Evolutionary conservation across 2,113 vertebrate genomes (phyloP), one percentile per base, ranked within the genome.

Genomic region (Orycteropus afer): DNA sequence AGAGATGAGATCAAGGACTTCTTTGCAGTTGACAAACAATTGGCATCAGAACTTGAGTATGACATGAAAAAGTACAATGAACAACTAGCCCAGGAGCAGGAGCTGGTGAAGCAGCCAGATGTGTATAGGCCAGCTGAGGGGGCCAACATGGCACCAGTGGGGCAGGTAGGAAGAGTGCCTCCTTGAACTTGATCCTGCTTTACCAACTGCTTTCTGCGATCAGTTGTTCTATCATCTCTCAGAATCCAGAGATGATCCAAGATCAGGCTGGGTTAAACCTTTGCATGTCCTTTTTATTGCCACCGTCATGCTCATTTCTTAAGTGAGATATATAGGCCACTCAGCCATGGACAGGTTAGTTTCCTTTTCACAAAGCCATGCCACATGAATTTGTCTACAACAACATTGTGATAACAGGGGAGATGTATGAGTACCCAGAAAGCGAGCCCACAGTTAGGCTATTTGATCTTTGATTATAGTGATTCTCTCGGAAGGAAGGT

Each of bases 1-100:
- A 98, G 98, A 10, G 98, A 98, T 0, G 99, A 99, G 97, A 98
- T 99, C 95, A 99, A 99, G 96, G 99, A 99, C 14, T 98, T 99
- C 86, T 99, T 99, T 91, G 98, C 98, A 2, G 98, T 97, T 17
- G 99, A 99, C 86, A 99, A 99, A 94, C 99, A 99, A 97, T 98
- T 99, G 97, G 99, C 99, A 0, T 98, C 98, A 0, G 99, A 99
- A 94, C 97, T 99, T 45, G 99, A 99, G 95, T 99, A 99, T 9
- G 99, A 99, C 96, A 98, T 99, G 97, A 99, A 98, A 98, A 98
- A 97, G 71, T 99, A 99, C 5, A 99, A 98, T 32, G 99, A 99
- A 81, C 98, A 99, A 97, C 97, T 99, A 87, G 96, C 96, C 27
- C 97, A 82, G 89, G 98, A 99, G 90, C 96, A 98, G 61, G 97